Percentiles rank a stretch among this genome's conserved stretches.
These are phyloP conservation scores for Montipora capitata DNA, from an alignment of 92 coral and sea anemone genomes.

Conservation along the genomic window DNA sequence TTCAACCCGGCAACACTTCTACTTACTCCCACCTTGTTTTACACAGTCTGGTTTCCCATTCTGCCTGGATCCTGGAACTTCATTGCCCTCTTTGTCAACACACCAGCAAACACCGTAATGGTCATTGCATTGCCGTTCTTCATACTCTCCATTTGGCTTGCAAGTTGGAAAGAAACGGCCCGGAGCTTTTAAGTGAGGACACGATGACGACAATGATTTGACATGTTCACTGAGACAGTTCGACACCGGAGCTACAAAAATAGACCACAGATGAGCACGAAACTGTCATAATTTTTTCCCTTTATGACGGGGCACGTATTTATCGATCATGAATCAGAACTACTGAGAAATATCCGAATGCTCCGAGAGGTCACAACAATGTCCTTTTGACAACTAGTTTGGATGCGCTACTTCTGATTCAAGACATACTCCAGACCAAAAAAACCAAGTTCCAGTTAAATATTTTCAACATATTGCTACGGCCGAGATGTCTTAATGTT, in stretches of 20 bases:
- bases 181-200: constrained; percentile 31
- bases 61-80: constrained; percentile 73
- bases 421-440: no score
- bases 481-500: no score
- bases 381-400: no score
- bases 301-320: neutral
- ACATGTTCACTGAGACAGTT: constrained; percentile 27
- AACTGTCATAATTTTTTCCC: no score
- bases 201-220: constrained; percentile 34
- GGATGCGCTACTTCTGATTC: neutral
- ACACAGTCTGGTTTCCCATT: constrained; percentile 62
- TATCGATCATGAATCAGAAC: neutral
- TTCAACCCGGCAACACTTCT: no score
- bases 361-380: no score
- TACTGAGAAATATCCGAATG: no score
- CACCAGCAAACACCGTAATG: constrained; percentile 80
- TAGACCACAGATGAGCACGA: neutral
- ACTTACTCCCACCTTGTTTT: neutral
- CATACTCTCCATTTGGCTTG: constrained; percentile 75
- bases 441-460: no score
- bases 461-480: no score
- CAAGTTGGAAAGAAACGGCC: constrained; percentile 68
- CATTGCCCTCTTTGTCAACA: constrained; percentile 74
- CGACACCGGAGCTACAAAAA: neutral
- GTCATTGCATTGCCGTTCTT: constrained; percentile 63